Evolutionary conservation across 2,113 vertebrate genomes (phyloP).

Genomic region (Bettongia penicillata): DNA sequence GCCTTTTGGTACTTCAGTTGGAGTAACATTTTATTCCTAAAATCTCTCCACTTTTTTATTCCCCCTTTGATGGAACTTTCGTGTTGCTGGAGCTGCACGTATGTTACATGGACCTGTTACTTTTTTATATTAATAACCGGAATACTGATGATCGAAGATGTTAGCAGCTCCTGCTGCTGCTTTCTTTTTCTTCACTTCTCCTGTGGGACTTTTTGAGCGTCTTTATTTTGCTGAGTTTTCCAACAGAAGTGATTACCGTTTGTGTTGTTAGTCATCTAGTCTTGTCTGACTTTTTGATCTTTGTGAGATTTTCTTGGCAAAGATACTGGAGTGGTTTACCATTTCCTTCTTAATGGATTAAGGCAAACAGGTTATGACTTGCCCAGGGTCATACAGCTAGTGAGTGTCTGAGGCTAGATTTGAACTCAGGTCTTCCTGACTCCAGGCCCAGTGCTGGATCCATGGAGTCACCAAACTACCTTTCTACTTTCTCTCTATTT

Average conservation of each 20-base stretch:
- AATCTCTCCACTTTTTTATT: not conserved
- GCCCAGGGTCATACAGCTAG: not conserved
- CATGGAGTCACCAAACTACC: not conserved
- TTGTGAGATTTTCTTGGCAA: not conserved
- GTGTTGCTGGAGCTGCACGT: not conserved
- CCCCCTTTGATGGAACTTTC: conserved; percentile 13
- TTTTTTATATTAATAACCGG: conserved; percentile 18
- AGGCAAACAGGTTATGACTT: not conserved
- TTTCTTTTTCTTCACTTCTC: not conserved
- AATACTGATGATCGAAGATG: conserved; percentile 9
- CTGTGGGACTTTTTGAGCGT: not conserved
- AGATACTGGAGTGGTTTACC: not conserved
- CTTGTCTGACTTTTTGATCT: not conserved
- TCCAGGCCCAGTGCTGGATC: not conserved
- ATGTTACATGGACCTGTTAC: not conserved
- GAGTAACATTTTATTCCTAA: conserved; percentile 12
- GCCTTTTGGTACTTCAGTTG: conserved; percentile 37
- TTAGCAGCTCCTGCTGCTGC: not conserved
- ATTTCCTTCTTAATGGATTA: not conserved
- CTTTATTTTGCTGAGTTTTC: conserved; percentile 36
- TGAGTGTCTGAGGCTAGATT: not conserved
- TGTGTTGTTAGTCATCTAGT: not conserved
- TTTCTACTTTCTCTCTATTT: conserved; percentile 30
- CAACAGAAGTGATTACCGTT: not conserved
- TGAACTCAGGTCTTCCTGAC: not conserved